A percentile compares a stretch with the other conserved stretches of the same genome.
These are phyloP conservation scores for Drosophila mimetica DNA, from an alignment of 2,888 invertebrate species.

Conservation along the genomic window DNA sequence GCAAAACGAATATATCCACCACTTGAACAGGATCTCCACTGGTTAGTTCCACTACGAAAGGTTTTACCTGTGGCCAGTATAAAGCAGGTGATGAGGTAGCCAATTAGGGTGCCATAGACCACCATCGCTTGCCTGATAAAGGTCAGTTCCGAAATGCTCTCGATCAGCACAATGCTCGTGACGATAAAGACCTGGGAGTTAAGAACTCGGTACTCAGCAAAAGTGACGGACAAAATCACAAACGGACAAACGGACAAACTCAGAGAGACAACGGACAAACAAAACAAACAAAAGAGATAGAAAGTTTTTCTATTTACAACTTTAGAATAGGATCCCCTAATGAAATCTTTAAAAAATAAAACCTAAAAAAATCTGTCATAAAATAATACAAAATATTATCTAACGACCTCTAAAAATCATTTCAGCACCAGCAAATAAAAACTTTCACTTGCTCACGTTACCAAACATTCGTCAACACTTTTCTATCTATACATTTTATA, in stretches of 20 bases:
- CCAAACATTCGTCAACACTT: background rate
- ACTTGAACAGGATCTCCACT: background rate
- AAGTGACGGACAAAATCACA: slow-evolving; percentile 6
- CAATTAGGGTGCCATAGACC: slow-evolving; percentile 77
- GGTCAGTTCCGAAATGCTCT: slow-evolving; percentile 68
- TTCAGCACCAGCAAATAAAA: background rate
- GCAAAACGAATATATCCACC: slow-evolving; percentile 24
- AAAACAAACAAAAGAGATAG: background rate
- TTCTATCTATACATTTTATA: background rate
- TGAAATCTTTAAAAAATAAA: no score
- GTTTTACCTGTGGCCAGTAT: slow-evolving; percentile 74
- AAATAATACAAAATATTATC: no score
- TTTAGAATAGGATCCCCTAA: no score
- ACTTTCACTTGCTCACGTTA: background rate
- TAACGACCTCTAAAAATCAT: no score
- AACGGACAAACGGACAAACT: slow-evolving; percentile 12
- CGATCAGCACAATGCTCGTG: slow-evolving; percentile 72
- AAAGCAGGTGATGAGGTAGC: slow-evolving; percentile 77
- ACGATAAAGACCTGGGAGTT: slow-evolving; percentile 66
- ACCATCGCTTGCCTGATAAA: slow-evolving; percentile 80
- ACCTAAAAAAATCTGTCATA: no score
- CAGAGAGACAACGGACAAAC: background rate
- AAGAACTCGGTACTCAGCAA: slow-evolving; percentile 33
- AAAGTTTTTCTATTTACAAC: no score
- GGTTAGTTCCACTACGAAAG: background rate